Conservation (phyloP, 1,140 invertebrate species). For the Tetramorium alpestre region DNA sequence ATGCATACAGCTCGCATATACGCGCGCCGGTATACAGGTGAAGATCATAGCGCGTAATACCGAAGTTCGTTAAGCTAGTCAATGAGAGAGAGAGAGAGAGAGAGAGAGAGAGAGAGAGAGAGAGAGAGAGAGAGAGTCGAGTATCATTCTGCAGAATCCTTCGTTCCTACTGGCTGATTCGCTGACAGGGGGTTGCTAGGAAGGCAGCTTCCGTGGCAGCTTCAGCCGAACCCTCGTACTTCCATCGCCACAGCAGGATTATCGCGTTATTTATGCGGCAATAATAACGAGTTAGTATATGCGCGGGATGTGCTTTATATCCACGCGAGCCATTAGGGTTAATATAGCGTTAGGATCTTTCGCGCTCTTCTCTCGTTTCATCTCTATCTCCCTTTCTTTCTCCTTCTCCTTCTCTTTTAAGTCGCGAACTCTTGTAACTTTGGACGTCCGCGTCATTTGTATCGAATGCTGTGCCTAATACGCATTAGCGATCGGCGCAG, state of each 20-base stretch:
- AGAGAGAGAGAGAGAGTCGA: conserved; percentile 36
- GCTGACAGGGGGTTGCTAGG: conserved; percentile 51
- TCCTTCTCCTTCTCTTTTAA: conserved; percentile 10
- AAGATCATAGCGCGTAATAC: conserved; percentile 43
- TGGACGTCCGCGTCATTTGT: background rate
- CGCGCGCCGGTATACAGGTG: background rate
- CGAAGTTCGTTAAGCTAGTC: conserved; percentile 55
- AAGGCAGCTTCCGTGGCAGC: conserved; percentile 46
- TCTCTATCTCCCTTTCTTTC: background rate
- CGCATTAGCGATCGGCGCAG: background rate
- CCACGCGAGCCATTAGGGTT: conserved; percentile 84
- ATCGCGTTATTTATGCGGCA: conserved; percentile 86
- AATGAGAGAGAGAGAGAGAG: background rate
- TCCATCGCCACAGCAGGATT: conserved; percentile 83
- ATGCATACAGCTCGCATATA: background rate
- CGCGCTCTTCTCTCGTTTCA: conserved; percentile 41
- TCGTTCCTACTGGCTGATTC: conserved; percentile 49
- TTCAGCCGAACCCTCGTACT: conserved; percentile 67
- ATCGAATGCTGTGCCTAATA: background rate
- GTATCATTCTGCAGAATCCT: conserved; percentile 53
- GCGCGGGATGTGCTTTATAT: conserved; percentile 86
- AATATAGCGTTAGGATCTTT: conserved; percentile 80
- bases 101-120: background rate
- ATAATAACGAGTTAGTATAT: conserved; percentile 86
- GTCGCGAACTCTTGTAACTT: conserved; percentile 30